These are phyloP conservation scores for Pocota personata DNA, from an alignment of 2,888 invertebrate species.

Conservation along the genomic window DNA sequence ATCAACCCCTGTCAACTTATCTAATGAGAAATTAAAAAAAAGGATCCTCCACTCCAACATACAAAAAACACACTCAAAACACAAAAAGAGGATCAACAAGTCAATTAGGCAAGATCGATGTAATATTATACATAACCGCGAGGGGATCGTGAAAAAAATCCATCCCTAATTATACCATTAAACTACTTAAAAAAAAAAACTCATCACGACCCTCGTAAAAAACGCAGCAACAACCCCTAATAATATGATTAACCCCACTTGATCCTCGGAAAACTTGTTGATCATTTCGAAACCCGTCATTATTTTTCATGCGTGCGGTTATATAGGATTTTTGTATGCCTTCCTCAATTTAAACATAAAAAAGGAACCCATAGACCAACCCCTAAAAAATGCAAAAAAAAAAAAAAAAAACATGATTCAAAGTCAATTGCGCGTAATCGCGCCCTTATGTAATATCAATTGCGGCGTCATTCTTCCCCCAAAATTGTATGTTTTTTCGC, in stretches of 20 bases:
- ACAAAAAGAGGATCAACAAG: constrained; percentile 63
- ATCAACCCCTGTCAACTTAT: constrained; percentile 67
- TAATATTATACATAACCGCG: constrained; percentile 47
- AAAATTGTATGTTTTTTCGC: constrained; percentile 8
- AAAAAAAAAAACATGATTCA: neutral
- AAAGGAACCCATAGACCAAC: constrained; percentile 28
- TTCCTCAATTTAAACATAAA: constrained; percentile 53
- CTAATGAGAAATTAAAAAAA: constrained; percentile 60
- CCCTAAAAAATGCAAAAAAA: constrained; percentile 52
- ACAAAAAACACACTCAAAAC: constrained; percentile 29
- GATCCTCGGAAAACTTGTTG: constrained; percentile 59
- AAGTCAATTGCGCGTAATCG: constrained; percentile 71
- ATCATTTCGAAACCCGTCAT: constrained; percentile 38
- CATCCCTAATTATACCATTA: constrained; percentile 42
- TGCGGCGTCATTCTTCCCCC: constrained; percentile 27
- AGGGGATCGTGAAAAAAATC: constrained; percentile 54
- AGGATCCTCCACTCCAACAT: constrained; percentile 25
- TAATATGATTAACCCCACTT: constrained; percentile 68
- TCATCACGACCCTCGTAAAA: constrained; percentile 45
- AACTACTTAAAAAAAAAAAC: constrained; percentile 37
- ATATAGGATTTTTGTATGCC: neutral
- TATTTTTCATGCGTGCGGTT: constrained; percentile 29
- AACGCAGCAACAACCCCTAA: constrained; percentile 29
- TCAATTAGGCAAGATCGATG: constrained; percentile 60
- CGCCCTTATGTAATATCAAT: constrained; percentile 70